These are phyloP conservation scores for Latheticus oryzae DNA, from an alignment of 2,888 invertebrate genomes.

Conservation along the genomic window DNA sequence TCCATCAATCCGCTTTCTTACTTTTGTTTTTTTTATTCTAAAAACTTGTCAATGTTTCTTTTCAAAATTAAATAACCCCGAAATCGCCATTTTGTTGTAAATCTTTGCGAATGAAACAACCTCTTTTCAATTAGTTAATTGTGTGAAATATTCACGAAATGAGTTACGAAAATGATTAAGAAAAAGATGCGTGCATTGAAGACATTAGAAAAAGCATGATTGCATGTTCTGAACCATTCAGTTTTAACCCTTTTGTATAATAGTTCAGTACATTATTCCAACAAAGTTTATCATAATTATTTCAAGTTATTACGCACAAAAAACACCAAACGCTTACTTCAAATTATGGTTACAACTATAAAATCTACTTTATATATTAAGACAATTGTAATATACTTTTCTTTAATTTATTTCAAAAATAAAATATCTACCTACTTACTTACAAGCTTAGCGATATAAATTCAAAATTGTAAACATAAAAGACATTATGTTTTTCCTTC, in stretches of 20 bases:
- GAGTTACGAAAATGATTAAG: conserved; percentile 54
- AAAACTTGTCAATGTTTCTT: no score
- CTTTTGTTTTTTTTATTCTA: no score
- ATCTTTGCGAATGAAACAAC: conserved; percentile 12
- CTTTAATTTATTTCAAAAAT: conserved; percentile 59
- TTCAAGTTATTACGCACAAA: conserved; percentile 9
- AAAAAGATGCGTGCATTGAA: conserved; percentile 64
- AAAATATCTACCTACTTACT: conserved; percentile 51
- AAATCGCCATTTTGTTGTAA: neutral
- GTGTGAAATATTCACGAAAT: conserved; percentile 37
- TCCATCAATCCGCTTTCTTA: no score
- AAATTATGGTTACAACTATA: conserved; percentile 30
- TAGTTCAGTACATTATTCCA: conserved; percentile 46
- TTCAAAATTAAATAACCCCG: no score
- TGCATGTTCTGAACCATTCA: conserved; percentile 59
- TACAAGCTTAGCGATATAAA: no score
- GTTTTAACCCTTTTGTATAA: conserved; percentile 50
- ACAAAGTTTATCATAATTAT: conserved; percentile 30
- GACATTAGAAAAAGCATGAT: conserved; percentile 64
- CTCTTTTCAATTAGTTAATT: conserved; percentile 37
- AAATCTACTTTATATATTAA: conserved; percentile 55
- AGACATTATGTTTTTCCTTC: conserved; percentile 26
- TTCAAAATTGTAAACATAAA: conserved; percentile 26
- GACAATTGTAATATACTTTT: conserved; percentile 58
- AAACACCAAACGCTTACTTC: conserved; percentile 15